Evolutionary conservation across 1,140 invertebrate species (phyloP).

Genomic region (Drosophila kikkawai): DNA sequence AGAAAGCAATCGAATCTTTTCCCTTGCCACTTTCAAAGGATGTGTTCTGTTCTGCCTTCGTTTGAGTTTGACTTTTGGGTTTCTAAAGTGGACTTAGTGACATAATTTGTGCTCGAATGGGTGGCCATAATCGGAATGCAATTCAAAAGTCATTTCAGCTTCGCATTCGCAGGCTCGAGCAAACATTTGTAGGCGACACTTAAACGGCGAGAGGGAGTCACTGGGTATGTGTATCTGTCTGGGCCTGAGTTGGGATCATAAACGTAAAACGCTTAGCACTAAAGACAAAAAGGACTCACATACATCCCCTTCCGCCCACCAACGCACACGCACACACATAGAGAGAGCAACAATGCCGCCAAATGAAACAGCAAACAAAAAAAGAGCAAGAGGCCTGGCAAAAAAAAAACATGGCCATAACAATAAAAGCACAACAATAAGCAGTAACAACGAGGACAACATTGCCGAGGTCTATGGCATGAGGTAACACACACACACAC

Average conservation of each 20-base stretch:
- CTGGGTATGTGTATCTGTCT: slow-evolving; percentile 13
- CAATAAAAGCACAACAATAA: slow-evolving; percentile 82
- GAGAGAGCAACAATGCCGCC: slow-evolving; percentile 67
- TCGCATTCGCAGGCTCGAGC: slow-evolving; percentile 23
- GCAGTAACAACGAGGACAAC: slow-evolving; percentile 72
- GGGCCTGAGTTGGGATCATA: slow-evolving; percentile 59
- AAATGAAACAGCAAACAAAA: slow-evolving; percentile 74
- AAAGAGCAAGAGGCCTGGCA: slow-evolving; percentile 27
- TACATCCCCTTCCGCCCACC: slow-evolving; percentile 1
- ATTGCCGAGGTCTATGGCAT: slow-evolving; percentile 38
- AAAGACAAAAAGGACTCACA: slow-evolving; percentile 59
- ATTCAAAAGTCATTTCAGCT: slow-evolving; percentile 71
- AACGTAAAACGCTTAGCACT: slow-evolving; percentile 80
- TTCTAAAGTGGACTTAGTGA: slow-evolving; percentile 29
- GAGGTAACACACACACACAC: slow-evolving; percentile 31
- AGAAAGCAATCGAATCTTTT: slow-evolving; percentile 51
- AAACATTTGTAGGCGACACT: slow-evolving; percentile 37
- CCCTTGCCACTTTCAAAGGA: not conserved
- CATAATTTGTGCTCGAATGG: slow-evolving; percentile 53
- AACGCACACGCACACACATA: slow-evolving; percentile 18
- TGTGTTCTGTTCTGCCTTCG: not conserved
- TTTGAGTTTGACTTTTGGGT: not conserved
- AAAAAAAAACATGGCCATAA: slow-evolving; percentile 75
- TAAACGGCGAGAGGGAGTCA: slow-evolving; percentile 23
- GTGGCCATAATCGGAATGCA: slow-evolving; percentile 54